A percentile compares a stretch with the other conserved stretches of the same genome.
These are phyloP conservation scores for Melanotaenia boesemani DNA, from an alignment of 2,797 vertebrate genomes.

Conservation along the genomic window DNA sequence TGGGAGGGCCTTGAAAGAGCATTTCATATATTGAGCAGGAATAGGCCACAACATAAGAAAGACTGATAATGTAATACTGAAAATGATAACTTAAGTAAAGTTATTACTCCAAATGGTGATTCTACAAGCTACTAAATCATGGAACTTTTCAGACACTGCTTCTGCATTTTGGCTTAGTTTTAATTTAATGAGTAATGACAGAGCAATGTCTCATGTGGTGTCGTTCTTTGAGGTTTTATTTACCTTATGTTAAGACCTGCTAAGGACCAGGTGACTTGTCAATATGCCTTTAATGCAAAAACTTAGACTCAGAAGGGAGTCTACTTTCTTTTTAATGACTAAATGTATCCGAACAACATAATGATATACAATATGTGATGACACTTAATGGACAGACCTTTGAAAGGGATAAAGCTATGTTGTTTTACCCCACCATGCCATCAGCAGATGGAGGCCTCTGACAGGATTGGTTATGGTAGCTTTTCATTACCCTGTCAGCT, in stretches of 20 bases:
- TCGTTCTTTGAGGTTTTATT: too few relatives aligned
- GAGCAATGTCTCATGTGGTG: too few relatives aligned
- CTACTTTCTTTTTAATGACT: not conserved
- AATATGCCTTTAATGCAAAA: not conserved
- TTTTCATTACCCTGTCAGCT: constrained; percentile 54
- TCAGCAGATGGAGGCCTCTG: constrained; percentile 33
- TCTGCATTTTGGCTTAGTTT: too few relatives aligned
- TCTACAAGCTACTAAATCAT: not conserved
- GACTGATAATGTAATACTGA: not conserved
- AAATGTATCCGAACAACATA: not conserved
- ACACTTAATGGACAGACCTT: constrained; percentile 21
- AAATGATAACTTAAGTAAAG: not conserved
- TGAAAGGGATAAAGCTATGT: constrained; percentile 7
- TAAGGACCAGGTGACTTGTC: too few relatives aligned
- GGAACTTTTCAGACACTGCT: too few relatives aligned
- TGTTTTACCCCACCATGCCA: constrained; percentile 14
- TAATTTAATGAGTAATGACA: too few relatives aligned
- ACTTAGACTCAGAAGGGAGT: too few relatives aligned
- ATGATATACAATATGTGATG: constrained; percentile 15
- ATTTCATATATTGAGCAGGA: not conserved
- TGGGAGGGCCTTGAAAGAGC: not conserved
- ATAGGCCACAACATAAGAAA: not conserved
- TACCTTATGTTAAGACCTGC: too few relatives aligned
- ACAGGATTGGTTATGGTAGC: constrained; percentile 12
- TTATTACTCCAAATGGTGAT: not conserved